A percentile compares a stretch with the other conserved stretches of the same genome.
phyloP scores from a whole-genome alignment of 64 coral and sea anemone genomes.

The Stichodactyla helianthus region DNA sequence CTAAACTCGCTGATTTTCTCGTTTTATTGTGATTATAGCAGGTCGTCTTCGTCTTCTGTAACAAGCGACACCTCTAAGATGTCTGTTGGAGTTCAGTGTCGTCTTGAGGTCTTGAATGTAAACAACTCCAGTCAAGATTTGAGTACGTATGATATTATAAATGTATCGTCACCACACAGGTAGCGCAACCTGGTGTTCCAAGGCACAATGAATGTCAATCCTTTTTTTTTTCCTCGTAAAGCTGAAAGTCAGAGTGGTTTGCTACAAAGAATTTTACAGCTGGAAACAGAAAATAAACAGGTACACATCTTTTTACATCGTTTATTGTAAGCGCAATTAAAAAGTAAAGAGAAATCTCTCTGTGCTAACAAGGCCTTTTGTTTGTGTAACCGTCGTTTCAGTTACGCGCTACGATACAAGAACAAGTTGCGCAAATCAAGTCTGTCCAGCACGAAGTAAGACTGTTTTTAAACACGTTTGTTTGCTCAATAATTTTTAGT shows the following conservation, averaged over 20 bases:
- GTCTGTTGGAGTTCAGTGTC: slow-evolving; percentile 10
- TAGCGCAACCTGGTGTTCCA: no score
- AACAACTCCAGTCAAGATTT: not conserved
- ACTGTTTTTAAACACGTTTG: not conserved
- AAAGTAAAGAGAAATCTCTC: no score
- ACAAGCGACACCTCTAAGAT: not conserved
- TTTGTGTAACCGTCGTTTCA: not conserved
- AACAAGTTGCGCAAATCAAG: slow-evolving; percentile 46
- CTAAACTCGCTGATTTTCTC: not conserved
- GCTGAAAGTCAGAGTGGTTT: slow-evolving; percentile 1
- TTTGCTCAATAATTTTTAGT: not conserved
- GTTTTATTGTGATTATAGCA: not conserved
- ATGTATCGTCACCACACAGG: no score
- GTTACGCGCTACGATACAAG: slow-evolving; percentile 21
- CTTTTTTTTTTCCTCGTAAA: not conserved
- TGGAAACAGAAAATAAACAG: slow-evolving; percentile 23
- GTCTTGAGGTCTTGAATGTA: not conserved
- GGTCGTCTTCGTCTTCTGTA: not conserved
- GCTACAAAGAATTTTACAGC: slow-evolving; percentile 34
- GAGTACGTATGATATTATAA: not conserved
- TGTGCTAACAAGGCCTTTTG: no score
- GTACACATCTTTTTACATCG: not conserved
- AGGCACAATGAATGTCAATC: no score
- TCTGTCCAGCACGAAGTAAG: slow-evolving; percentile 45
- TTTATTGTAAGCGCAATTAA: no score